These are phyloP conservation scores for Cataglyphis rosenhaueri DNA, from an alignment of 2,888 invertebrate species.

Conservation along the genomic window DNA sequence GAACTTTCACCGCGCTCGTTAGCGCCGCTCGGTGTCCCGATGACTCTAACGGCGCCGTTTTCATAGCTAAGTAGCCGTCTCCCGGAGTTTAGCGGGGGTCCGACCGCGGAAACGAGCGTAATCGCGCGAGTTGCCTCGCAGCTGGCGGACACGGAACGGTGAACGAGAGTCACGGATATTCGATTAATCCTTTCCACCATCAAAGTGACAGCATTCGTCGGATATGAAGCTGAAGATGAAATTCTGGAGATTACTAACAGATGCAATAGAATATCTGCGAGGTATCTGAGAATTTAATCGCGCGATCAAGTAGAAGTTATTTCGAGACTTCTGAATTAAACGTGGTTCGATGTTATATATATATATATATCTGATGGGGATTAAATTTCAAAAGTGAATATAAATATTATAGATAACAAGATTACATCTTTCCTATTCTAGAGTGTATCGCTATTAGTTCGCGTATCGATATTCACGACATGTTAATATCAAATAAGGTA, in stretches of 20 bases:
- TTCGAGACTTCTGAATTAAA: slow-evolving; percentile 4
- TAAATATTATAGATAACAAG: not conserved
- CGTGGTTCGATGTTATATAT: not conserved
- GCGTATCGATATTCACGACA: slow-evolving; percentile 2
- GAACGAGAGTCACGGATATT: slow-evolving; percentile 37
- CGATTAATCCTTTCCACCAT: slow-evolving; percentile 32
- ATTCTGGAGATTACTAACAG: not conserved
- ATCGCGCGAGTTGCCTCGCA: slow-evolving; percentile 26
- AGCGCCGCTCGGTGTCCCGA: slow-evolving; percentile 49
- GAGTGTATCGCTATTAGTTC: not conserved
- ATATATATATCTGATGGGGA: not conserved
- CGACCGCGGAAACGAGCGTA: slow-evolving; percentile 46
- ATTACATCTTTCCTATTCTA: not conserved
- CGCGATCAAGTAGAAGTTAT: slow-evolving; percentile 6
- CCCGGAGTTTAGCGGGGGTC: slow-evolving; percentile 11
- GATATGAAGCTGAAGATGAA: slow-evolving; percentile 23
- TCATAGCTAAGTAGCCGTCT: slow-evolving; percentile 55
- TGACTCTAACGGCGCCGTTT: slow-evolving; percentile 47
- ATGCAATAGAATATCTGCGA: slow-evolving; percentile 1
- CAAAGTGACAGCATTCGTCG: slow-evolving; percentile 4
- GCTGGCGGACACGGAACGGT: slow-evolving; percentile 22
- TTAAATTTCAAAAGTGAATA: not conserved
- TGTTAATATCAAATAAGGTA: not conserved
- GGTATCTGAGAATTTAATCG: not conserved
- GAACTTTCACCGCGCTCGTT: slow-evolving; percentile 76